Evolutionary conservation across 2,888 invertebrate species (phyloP).

Genomic region (Troides oblongomaculatus): DNA sequence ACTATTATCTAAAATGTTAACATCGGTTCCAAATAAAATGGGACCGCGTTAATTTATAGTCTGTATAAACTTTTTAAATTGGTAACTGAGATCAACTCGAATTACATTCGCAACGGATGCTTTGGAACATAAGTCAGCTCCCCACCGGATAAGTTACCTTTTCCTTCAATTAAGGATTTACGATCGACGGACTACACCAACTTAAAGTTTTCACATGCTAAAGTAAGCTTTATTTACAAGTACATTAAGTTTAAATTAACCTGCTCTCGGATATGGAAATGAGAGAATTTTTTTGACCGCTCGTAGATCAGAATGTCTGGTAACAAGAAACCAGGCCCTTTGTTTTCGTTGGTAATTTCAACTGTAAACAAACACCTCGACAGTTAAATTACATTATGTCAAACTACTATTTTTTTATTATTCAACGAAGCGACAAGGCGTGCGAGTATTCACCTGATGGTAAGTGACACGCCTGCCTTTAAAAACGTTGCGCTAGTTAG

Average conservation of each 20-base stretch:
- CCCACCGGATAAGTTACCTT: slow-evolving; percentile 12
- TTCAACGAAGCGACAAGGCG: too few species aligned
- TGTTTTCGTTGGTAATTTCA: slow-evolving; percentile 3
- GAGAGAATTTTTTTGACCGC: background rate
- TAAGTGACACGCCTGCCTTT: too few species aligned
- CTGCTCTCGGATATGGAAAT: background rate
- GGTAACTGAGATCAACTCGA: background rate
- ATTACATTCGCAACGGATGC: slow-evolving; percentile 7
- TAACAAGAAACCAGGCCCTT: background rate
- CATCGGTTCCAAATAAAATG: background rate
- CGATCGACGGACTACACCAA: background rate
- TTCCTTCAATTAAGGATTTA: slow-evolving; percentile 12
- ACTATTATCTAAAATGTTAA: background rate
- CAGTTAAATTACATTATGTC: background rate
- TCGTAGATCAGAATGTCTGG: slow-evolving; percentile 10
- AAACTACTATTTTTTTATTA: background rate
- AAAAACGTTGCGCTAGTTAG: too few species aligned
- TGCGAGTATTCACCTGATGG: too few species aligned
- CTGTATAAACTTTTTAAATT: background rate
- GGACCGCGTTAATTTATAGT: background rate
- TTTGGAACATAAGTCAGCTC: slow-evolving; percentile 18
- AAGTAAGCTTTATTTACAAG: background rate
- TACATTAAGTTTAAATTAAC: slow-evolving; percentile 3
- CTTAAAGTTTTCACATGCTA: background rate
- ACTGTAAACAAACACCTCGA: background rate